Evolutionary conservation across 2,113 vertebrate species (phyloP).

Genomic region (Caranx ignobilis): DNA sequence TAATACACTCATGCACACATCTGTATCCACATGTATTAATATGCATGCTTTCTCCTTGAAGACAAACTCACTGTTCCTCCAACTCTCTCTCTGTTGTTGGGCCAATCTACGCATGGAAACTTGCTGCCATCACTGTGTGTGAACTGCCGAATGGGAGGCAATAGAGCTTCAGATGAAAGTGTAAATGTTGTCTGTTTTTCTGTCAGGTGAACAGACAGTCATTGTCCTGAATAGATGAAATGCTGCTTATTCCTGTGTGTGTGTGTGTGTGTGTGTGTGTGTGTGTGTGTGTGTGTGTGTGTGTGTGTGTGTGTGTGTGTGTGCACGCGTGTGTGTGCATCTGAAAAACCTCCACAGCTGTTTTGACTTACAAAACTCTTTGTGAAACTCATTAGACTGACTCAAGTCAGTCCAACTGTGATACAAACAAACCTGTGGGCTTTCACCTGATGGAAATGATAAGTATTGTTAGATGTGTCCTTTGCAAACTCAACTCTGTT

Average conservation of each 20-base stretch:
- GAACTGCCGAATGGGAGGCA: background rate
- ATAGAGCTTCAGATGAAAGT: slow-evolving; percentile 6
- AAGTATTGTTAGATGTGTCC: background rate
- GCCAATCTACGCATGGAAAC: background rate
- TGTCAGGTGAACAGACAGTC: slow-evolving; percentile 19
- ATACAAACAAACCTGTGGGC: background rate
- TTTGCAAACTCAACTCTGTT: background rate
- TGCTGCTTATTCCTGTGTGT: slow-evolving; percentile 12
- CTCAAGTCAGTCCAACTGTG: slow-evolving; percentile 14
- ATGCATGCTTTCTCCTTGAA: background rate
- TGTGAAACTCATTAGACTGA: slow-evolving; percentile 15
- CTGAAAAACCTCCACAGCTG: slow-evolving; percentile 35
- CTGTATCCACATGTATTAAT: background rate
- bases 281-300: too few relatives aligned
- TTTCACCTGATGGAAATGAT: background rate
- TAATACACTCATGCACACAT: background rate
- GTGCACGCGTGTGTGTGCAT: background rate
- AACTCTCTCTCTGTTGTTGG: background rate
- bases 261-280: too few relatives aligned
- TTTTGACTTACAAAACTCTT: slow-evolving; percentile 15
- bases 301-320: background rate
- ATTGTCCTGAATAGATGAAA: slow-evolving; percentile 22
- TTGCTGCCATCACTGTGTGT: background rate
- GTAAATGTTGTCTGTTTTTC: background rate
- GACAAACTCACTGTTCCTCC: background rate